Evolutionary conservation across 2,113 vertebrate genomes (phyloP), one percentile per base, ranked within the genome.

Genomic region (Varanus salvator): DNA sequence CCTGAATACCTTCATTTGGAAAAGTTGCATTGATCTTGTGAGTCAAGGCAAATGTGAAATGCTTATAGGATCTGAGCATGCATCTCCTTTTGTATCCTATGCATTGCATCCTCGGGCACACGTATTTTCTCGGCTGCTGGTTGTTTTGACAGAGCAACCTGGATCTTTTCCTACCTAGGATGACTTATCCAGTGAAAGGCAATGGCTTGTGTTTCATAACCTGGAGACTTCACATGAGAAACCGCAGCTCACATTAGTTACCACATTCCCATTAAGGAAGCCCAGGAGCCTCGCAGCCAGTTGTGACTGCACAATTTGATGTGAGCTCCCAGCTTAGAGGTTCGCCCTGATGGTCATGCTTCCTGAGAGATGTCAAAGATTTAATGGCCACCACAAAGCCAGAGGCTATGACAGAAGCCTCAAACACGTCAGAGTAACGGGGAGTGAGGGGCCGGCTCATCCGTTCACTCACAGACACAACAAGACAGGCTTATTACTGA

Each of bases 201-300:
- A 91, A 84, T 52, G 14, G 54, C 60, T 72, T 8, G 19, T 25
- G 64, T 48, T 87, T 60, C 74, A 50, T 21, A 78, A 66, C 48
- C 52, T 25, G 89, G n/a, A 71, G 64, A 8, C 69, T 85, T 25
- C 21, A 69, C 19, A 77, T 29, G 0, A 21, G 31, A 68, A 76
- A 87, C 71, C 27, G 68, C 52, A 38, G 29, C 29, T 81, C 38
- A n/a, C 38, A 29, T 66, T 76, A 69, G 31, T 9, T 19, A 64
- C 80, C 80, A 77, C 66, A 50, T 84, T 69, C 84, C 66, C 86
- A 88, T 60, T 80, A 84, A 87, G 38, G 27, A 25, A 34, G 12
- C 12, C 52, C 34, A 57, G 85, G 34, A 44, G 14, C 15, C 7
- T 38, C 2, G 6, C 60, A 34, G 29, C 5, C 60, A 19, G 68